Conservation (phyloP, 2,113 vertebrate genomes). For the Lepidothrix coronata region DNA sequence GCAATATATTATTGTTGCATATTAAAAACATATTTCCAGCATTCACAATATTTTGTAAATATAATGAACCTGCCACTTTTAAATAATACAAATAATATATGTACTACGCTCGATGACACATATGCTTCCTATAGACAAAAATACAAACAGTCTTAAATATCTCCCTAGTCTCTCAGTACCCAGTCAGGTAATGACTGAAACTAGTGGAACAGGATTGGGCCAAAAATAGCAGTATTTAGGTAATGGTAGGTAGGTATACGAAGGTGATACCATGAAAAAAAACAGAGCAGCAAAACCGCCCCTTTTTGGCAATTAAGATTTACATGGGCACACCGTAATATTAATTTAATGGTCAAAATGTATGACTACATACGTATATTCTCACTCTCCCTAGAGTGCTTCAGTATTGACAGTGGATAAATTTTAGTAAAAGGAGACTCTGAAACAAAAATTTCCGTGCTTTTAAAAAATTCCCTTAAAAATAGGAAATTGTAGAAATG, state of each 20-base stretch:
- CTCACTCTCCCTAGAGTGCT: not conserved
- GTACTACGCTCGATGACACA: not conserved
- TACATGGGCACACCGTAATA: not conserved
- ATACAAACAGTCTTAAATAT: not conserved
- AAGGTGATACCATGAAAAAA: not conserved
- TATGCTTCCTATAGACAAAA: not conserved
- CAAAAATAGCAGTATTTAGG: not conserved
- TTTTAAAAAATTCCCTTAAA: not conserved
- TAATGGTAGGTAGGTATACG: not conserved
- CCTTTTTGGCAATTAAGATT: not conserved
- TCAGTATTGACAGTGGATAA: not conserved
- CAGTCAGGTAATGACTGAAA: not conserved
- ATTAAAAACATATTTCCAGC: conserved; percentile 16
- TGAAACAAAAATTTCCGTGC: not conserved
- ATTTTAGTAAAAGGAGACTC: not conserved
- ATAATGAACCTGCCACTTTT: not conserved
- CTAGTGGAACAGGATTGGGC: not conserved
- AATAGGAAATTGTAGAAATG: not conserved
- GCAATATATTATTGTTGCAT: not conserved
- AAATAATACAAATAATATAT: not conserved
- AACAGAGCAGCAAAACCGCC: rapidly evolving
- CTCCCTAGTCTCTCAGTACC: not conserved
- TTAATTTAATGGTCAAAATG: not conserved
- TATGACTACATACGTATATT: not conserved
- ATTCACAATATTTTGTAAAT: not conserved